phyloP scores from a whole-genome alignment of 2,888 invertebrate species.

The Eueremaeus valkanovi region DNA sequence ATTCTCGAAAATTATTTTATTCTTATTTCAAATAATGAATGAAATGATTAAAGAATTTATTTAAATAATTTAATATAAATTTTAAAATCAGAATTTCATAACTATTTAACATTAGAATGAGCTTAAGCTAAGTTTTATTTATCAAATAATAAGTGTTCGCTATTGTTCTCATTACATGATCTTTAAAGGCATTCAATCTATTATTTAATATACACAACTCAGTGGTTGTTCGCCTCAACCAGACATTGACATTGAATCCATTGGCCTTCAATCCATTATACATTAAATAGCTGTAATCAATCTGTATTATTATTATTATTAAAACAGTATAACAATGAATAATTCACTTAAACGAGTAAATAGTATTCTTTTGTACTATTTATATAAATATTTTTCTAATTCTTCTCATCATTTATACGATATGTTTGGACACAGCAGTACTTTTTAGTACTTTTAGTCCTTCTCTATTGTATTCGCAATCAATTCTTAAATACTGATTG shows the following conservation, averaged over 20 bases:
- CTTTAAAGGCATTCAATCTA: neutral
- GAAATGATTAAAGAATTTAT: too few relatives aligned
- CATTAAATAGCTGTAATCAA: neutral
- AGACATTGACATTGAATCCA: too few relatives aligned
- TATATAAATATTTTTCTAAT: too few relatives aligned
- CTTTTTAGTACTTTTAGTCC: neutral
- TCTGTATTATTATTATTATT: neutral
- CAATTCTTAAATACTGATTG: neutral
- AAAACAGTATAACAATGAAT: too few relatives aligned
- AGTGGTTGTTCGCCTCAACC: neutral
- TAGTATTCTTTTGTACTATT: too few relatives aligned
- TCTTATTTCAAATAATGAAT: too few relatives aligned
- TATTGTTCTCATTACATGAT: neutral
- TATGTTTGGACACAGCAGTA: neutral
- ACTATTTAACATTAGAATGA: neutral
- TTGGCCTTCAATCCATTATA: neutral
- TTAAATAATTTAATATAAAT: too few relatives aligned
- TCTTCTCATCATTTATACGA: too few relatives aligned
- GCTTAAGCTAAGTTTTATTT: neutral
- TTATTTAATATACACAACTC: neutral
- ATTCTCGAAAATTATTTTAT: too few relatives aligned
- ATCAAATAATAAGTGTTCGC: too few relatives aligned
- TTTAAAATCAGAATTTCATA: too few relatives aligned
- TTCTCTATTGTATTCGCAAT: neutral
- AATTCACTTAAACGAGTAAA: neutral